phyloP scores from a whole-genome alignment of 2,113 vertebrate species.

The Myiopsitta monachus region DNA sequence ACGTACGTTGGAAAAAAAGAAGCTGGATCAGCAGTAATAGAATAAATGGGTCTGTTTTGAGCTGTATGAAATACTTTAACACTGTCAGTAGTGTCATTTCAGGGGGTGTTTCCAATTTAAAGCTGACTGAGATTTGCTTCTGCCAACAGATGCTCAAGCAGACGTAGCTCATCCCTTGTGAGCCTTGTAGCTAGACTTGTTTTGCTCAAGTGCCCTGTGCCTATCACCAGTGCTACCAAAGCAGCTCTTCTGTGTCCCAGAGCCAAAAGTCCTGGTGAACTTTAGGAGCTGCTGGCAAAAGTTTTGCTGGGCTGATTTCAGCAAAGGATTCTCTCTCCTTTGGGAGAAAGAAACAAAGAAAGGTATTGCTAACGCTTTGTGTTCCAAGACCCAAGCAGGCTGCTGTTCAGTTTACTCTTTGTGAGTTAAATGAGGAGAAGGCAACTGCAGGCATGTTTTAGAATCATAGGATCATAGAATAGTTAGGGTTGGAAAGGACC shows the following conservation, averaged over 20 bases:
- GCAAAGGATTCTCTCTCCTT: neutral
- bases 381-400: neutral
- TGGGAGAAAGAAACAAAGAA: neutral
- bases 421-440: neutral
- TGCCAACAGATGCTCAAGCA: neutral
- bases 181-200: neutral
- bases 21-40: slow-evolving; percentile 19
- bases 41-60: neutral
- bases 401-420: neutral
- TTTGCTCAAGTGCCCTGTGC: neutral
- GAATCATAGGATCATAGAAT: neutral
- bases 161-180: neutral
- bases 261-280: neutral
- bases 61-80: neutral
- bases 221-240: accelerated
- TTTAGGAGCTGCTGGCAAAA: accelerated
- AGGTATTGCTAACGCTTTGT: neutral
- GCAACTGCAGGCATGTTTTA: neutral
- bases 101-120: slow-evolving; percentile 3
- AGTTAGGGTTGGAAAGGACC: too few relatives aligned
- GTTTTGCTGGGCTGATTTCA: neutral
- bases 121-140: neutral
- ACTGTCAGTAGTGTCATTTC: neutral
- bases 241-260: accelerated
- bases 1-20: neutral